These are phyloP conservation scores for Lochmaea capreae DNA, from an alignment of 2,888 invertebrate genomes.

Conservation along the genomic window DNA sequence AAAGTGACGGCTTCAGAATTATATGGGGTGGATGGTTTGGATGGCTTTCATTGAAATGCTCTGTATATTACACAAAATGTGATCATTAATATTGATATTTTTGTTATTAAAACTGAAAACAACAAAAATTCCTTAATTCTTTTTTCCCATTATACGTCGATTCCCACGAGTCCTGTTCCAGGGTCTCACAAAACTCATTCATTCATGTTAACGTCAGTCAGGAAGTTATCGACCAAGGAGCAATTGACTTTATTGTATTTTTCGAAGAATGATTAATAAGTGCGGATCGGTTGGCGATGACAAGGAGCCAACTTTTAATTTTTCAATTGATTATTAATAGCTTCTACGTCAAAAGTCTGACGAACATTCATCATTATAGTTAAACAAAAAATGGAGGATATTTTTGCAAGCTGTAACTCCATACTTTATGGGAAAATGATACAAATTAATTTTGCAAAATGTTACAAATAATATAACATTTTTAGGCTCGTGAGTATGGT, in stretches of 20 bases:
- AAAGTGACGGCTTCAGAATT: too few relatives aligned
- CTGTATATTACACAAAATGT: too few relatives aligned
- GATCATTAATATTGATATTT: too few relatives aligned
- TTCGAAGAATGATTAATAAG: slow-evolving; percentile 13
- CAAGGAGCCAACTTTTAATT: slow-evolving; percentile 12
- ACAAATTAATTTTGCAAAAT: too few relatives aligned
- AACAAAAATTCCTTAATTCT: background rate
- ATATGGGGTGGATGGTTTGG: too few relatives aligned
- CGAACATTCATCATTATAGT: background rate
- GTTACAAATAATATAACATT: too few relatives aligned
- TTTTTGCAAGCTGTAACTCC: background rate
- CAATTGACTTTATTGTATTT: slow-evolving; percentile 19
- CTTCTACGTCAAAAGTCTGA: background rate
- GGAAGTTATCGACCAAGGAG: slow-evolving; percentile 12
- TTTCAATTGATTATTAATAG: slow-evolving; percentile 6
- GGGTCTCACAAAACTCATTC: slow-evolving; percentile 13
- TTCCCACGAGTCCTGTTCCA: slow-evolving; percentile 1
- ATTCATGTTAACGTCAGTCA: slow-evolving; percentile 18
- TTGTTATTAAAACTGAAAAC: too few relatives aligned
- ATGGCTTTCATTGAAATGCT: too few relatives aligned
- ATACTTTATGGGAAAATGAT: too few relatives aligned
- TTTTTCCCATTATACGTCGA: background rate
- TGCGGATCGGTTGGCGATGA: slow-evolving; percentile 9
- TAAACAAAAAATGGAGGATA: background rate
- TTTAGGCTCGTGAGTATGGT: too few relatives aligned